phyloP scores from a whole-genome alignment of 2,888 invertebrate genomes.

The Linnaemya tessellans region DNA sequence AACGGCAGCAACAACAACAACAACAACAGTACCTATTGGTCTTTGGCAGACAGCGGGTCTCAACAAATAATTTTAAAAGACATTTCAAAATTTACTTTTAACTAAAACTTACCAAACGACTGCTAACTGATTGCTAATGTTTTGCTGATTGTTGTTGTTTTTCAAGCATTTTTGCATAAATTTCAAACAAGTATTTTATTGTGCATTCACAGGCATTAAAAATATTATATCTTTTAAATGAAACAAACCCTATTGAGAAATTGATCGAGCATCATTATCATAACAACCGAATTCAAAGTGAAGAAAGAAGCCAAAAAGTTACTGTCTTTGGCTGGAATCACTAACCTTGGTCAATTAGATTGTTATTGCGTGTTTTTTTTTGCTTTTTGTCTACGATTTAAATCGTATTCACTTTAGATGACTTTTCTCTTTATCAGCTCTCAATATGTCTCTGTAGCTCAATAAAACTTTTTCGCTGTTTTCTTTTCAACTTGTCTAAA shows the following conservation, averaged over 20 bases:
- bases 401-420: constrained; percentile 2
- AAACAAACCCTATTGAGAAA: constrained; percentile 41
- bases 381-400: constrained; percentile 8
- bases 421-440: constrained; percentile 10
- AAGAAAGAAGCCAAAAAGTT: constrained; percentile 32
- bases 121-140: constrained; percentile 14
- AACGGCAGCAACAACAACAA: constrained; percentile 22
- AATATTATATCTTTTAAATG: not conserved
- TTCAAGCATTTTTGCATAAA: constrained; percentile 63
- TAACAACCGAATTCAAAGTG: constrained; percentile 14
- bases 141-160: not conserved
- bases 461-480: not conserved
- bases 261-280: constrained; percentile 49
- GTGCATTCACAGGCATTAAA: not conserved
- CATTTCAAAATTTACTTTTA: constrained; percentile 66
- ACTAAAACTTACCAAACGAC: constrained; percentile 35
- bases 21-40: not conserved
- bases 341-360: constrained; percentile 68
- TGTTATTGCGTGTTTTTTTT: constrained; percentile 41
- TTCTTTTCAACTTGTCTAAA: constrained; percentile 12
- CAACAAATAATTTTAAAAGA: constrained; percentile 30
- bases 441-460: constrained; percentile 4
- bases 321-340: constrained; percentile 32
- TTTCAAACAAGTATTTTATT: constrained; percentile 24
- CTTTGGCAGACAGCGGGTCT: constrained; percentile 27